Percentiles rank a stretch among this genome's conserved stretches.
Conservation (phyloP, 2,888 invertebrate genomes). For the Trachelus troglodyta region DNA sequence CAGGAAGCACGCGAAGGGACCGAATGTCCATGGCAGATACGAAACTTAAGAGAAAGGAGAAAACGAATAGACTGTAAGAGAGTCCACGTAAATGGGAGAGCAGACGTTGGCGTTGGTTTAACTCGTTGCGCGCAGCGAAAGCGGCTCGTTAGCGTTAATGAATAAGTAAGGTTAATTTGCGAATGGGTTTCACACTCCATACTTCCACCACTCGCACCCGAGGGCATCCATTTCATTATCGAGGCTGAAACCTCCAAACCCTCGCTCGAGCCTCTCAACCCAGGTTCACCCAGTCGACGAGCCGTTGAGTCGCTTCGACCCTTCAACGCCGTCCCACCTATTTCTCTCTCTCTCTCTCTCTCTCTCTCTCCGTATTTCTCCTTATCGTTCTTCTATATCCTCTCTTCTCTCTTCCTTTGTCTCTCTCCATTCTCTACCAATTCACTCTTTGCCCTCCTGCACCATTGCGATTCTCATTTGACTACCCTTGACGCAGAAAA, state of each 20-base stretch:
- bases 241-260: constrained; percentile 42
- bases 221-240: constrained; percentile 61
- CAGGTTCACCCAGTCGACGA: constrained; percentile 19
- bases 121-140: background rate
- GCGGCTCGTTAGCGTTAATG: constrained; percentile 58
- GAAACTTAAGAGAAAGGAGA: background rate
- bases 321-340: constrained; percentile 12
- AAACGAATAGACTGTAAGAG: background rate
- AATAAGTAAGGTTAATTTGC: constrained; percentile 62
- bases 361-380: constrained; percentile 4
- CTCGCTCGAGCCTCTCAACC: constrained; percentile 21
- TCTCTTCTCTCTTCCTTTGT: background rate
- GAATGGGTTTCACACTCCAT: constrained; percentile 57
- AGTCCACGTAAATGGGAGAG: background rate
- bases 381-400: background rate
- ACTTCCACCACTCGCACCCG: constrained; percentile 38
- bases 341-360: constrained; percentile 8
- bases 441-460: background rate
- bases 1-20: background rate
- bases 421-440: background rate
- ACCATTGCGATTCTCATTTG: background rate
- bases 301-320: constrained; percentile 11
- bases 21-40: background rate
- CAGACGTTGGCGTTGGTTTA: background rate
- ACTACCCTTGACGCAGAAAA: background rate